Evolutionary conservation across 2,797 vertebrate genomes (phyloP).

Genomic region (Sylvilagus floridanus): DNA sequence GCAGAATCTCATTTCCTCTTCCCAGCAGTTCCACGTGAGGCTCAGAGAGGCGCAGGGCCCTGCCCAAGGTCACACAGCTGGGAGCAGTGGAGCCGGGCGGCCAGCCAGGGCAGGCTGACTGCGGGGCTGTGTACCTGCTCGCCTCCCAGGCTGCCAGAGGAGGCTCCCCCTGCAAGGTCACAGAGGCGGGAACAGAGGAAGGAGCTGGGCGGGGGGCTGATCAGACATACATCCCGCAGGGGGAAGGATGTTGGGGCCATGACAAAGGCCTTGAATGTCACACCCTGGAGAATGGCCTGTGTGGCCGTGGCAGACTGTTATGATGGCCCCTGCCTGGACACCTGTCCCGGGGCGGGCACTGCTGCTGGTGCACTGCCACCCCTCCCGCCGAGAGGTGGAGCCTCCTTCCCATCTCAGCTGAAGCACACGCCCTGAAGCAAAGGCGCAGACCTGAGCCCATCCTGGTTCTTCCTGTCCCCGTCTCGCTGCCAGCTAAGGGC

Average conservation of each 20-base stretch:
- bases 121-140: not conserved
- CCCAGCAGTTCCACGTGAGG: not conserved
- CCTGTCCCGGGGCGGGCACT: fast-evolving
- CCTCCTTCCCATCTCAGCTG: not conserved
- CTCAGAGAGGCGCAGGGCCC: not conserved
- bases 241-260: not conserved
- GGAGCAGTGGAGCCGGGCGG: not conserved
- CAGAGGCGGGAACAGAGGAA: not conserved
- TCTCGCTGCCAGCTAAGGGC: not conserved
- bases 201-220: not conserved
- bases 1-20: not conserved
- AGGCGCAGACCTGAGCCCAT: fast-evolving
- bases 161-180: not conserved
- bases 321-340: fast-evolving
- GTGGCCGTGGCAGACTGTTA: not conserved
- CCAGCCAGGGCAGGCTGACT: not conserved
- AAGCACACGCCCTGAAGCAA: not conserved
- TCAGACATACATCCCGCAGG: not conserved
- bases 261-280: no score
- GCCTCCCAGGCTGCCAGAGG: not conserved
- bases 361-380: no score
- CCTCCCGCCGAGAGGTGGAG: not conserved
- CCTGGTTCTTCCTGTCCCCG: not conserved
- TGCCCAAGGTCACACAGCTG: not conserved
- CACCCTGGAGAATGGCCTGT: not conserved